Conservation (phyloP, 1,140 invertebrate genomes). For the Drosophila repleta region DNA sequence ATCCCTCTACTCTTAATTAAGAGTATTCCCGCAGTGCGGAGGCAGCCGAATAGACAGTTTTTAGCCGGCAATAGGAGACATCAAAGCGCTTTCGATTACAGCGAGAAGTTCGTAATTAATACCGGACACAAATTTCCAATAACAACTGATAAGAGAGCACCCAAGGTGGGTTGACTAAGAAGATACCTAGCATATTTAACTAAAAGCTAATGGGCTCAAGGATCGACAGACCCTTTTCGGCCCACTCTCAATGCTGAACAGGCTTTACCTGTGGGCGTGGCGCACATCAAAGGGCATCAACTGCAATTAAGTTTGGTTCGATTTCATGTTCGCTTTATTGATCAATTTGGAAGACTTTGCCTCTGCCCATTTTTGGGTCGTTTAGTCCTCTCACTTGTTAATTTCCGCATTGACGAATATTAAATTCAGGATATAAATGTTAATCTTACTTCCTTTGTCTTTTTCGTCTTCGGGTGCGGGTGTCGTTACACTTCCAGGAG, state of each 20-base stretch:
- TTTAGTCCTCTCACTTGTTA: slow-evolving; percentile 22
- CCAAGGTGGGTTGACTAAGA: too few species aligned
- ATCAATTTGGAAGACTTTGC: slow-evolving; percentile 1
- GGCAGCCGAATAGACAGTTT: background rate
- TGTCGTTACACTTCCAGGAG: slow-evolving; percentile 12
- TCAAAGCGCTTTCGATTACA: slow-evolving; percentile 33
- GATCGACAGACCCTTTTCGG: background rate
- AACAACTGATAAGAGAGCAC: slow-evolving; percentile 7
- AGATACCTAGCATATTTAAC: too few species aligned
- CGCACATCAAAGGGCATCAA: slow-evolving; percentile 37
- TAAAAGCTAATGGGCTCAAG: too few species aligned
- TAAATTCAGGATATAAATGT: slow-evolving; percentile 66
- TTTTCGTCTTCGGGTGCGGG: slow-evolving; percentile 35
- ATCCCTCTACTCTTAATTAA: slow-evolving; percentile 41
- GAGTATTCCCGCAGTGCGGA: slow-evolving; percentile 23
- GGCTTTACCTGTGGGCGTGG: background rate
- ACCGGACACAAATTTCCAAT: slow-evolving; percentile 9
- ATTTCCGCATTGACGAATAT: slow-evolving; percentile 61
- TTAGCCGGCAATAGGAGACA: slow-evolving; percentile 23
- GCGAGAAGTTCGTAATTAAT: slow-evolving; percentile 20
- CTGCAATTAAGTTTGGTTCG: slow-evolving; percentile 24
- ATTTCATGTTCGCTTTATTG: slow-evolving; percentile 57
- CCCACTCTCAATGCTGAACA: background rate
- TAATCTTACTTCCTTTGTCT: slow-evolving; percentile 32
- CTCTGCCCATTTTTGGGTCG: background rate